Evolutionary conservation across 2,797 vertebrate genomes (phyloP).

Genomic region (Malacoctenus gilli): DNA sequence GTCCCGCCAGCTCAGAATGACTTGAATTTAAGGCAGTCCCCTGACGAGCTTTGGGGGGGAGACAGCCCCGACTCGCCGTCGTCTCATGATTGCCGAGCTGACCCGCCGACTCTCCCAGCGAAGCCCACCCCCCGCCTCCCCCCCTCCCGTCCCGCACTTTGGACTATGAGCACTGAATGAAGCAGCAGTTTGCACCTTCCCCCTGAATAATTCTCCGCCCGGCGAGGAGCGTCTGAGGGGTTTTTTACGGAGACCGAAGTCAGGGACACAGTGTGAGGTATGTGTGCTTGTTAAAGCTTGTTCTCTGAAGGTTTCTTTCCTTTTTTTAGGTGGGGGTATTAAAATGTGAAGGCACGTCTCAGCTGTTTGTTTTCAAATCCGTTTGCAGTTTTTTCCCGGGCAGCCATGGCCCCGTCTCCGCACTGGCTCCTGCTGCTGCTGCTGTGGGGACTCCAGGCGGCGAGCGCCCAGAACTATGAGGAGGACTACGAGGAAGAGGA

Average conservation of each 20-base stretch:
- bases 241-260: slow-evolving; percentile 44
- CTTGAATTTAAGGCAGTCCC: slow-evolving; percentile 41
- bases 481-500: slow-evolving; percentile 74
- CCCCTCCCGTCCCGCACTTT: no score
- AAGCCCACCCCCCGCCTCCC: no score
- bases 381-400: slow-evolving; percentile 35
- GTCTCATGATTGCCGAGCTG: slow-evolving; percentile 8
- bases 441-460: slow-evolving; percentile 72
- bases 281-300: slow-evolving; percentile 64
- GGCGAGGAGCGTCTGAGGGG: slow-evolving; percentile 24
- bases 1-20: slow-evolving; percentile 53
- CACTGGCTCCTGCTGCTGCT: slow-evolving; percentile 84
- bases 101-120: no score
- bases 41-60: slow-evolving; percentile 45
- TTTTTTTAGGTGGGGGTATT: slow-evolving; percentile 8
- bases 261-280: slow-evolving; percentile 66
- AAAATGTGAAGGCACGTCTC: slow-evolving; percentile 10
- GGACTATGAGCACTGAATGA: no score
- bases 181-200: slow-evolving; percentile 26
- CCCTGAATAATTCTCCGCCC: slow-evolving; percentile 3
- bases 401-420: slow-evolving; percentile 68
- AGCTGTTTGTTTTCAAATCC: neutral
- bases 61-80: neutral
- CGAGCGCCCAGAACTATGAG: slow-evolving; percentile 80
- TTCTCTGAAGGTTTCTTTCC: slow-evolving; percentile 28